Evolutionary conservation across 2,113 vertebrate genomes (phyloP).

Genomic region (Alces alces): DNA sequence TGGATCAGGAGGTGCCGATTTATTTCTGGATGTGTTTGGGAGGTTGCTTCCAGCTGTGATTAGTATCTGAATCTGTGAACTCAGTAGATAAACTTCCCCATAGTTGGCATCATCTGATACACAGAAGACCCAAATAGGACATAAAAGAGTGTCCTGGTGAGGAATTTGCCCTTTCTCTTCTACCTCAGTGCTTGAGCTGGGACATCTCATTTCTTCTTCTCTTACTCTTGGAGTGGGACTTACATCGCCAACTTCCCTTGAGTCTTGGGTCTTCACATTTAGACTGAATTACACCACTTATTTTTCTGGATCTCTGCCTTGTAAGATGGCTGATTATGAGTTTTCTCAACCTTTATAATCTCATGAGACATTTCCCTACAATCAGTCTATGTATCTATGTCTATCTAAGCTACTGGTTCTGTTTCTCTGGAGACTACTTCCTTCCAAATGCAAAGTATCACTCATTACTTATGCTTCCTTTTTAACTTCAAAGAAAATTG

Average conservation of each 20-base stretch:
- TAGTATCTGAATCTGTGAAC: background rate
- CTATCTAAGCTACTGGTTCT: background rate
- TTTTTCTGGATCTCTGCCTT: background rate
- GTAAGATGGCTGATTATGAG: background rate
- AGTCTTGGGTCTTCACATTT: background rate
- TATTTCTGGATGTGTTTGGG: background rate
- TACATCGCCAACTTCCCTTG: background rate
- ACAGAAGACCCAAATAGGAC: background rate
- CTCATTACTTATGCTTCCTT: background rate
- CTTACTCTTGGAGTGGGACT: background rate
- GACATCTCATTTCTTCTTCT: background rate
- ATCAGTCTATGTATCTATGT: background rate
- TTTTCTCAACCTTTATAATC: background rate
- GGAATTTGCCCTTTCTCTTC: background rate
- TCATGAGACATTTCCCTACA: background rate
- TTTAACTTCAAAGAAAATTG: background rate
- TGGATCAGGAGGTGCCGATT: background rate
- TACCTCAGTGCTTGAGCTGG: background rate
- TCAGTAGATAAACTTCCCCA: background rate
- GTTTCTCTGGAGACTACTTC: background rate
- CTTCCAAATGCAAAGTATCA: background rate
- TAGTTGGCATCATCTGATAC: background rate
- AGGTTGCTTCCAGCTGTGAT: background rate
- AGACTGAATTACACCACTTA: background rate
- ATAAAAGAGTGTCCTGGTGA: background rate